Base-by-base conservation (phyloP, 1,140 invertebrate genomes). In the Mycetomoellerius zeteki region DNA sequence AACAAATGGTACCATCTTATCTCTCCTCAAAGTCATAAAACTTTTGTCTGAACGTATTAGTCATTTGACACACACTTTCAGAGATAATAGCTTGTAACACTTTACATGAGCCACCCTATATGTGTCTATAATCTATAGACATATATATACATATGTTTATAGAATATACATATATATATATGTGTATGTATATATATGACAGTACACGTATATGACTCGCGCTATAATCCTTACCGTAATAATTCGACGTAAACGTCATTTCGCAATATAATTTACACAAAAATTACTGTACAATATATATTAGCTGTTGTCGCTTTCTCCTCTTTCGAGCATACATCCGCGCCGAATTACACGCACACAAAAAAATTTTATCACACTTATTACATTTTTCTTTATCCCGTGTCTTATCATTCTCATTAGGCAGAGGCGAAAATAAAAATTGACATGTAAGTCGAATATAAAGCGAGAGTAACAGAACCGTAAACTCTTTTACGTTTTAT, bases 251-350 rank as follows among this genome's bases (percentile, higher is more conserved):
- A 75, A 12, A 54, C 86, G 33, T 21, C 75, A 64, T 85, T 89
- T 91, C 81, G 85, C 52, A 52, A 71, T 81, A 91, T 91, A 91
- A 91, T 91, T 91, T 91, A 91, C 90, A 91, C 71, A 85, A 85
- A 69, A 67, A 56, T 69, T 78, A 91, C 87, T 91, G 69, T 91
- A 91, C 90, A 91, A 47, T 43, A 54, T 69, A 50, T 69, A 16
- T 47, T 50, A 69, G 21, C 33, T 54, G 67, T 54, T 62, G 56
- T 62, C 75, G n/a, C 7, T 30, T 12, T 86, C 64, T 27, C 37
- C 64, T 67, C 21, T 21, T 16, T 76, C 60, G 52, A 58, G 16
- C n/a, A 86, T 54, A 71, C 86, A 88, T 33, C 27, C 77, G 78
- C 12, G 24, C 82, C 33, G 30, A 24, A 80, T 24, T 30, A 27